Conservation (phyloP, 2,888 invertebrate species). For the Athetis lepigone region DNA sequence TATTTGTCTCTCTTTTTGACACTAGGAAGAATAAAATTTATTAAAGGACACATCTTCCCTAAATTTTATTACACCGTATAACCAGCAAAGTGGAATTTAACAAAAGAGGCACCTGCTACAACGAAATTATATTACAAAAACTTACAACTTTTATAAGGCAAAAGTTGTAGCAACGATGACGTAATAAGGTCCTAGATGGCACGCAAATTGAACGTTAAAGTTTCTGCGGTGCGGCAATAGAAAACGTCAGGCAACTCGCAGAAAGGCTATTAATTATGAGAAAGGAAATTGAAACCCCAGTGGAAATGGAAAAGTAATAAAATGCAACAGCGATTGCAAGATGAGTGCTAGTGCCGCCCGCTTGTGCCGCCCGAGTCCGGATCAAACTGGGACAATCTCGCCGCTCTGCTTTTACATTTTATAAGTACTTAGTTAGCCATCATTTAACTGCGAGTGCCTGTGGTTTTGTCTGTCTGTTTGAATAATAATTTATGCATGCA, state of each 20-base stretch:
- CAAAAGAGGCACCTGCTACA: slow-evolving; percentile 30
- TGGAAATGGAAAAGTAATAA: slow-evolving; percentile 91
- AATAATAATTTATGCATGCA: slow-evolving; percentile 30
- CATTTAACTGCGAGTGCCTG: slow-evolving; percentile 42
- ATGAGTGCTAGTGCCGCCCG: slow-evolving; percentile 77
- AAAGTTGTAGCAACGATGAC: slow-evolving; percentile 51
- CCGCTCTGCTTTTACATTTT: slow-evolving; percentile 58
- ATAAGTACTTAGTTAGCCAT: slow-evolving; percentile 56
- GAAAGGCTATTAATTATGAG: slow-evolving; percentile 90
- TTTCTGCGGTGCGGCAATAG: slow-evolving; percentile 82
- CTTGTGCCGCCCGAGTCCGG: slow-evolving; percentile 58
- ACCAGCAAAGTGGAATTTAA: slow-evolving; percentile 24
- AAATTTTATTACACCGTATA: slow-evolving; percentile 3
- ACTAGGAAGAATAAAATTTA: slow-evolving; percentile 22
- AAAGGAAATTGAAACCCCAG: slow-evolving; percentile 90
- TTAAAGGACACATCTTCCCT: background rate
- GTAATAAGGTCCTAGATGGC: slow-evolving; percentile 77
- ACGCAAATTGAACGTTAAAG: slow-evolving; percentile 85
- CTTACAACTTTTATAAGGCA: slow-evolving; percentile 51
- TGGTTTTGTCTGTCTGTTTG: slow-evolving; percentile 37
- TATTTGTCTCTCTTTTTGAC: slow-evolving; percentile 56
- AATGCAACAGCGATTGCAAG: slow-evolving; percentile 89
- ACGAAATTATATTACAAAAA: slow-evolving; percentile 37
- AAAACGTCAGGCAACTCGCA: slow-evolving; percentile 83
- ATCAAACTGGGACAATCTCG: slow-evolving; percentile 72